A percentile compares a stretch with the other conserved stretches of the same genome.
Conservation (phyloP, 2,113 vertebrate species). For the Muntiacus muntjak region DNA sequence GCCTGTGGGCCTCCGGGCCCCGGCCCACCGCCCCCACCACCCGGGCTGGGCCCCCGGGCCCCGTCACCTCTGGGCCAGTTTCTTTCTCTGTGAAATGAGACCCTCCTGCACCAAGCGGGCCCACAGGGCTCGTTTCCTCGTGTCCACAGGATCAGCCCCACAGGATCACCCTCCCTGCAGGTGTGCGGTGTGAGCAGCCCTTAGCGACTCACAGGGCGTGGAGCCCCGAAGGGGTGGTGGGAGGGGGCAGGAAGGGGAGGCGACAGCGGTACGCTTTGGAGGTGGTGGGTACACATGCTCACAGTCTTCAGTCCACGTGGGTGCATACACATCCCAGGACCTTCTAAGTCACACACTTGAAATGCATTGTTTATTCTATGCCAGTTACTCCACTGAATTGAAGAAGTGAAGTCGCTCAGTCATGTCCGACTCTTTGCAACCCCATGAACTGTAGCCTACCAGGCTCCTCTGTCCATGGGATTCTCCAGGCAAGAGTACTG, state of each 20-base stretch:
- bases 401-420: background rate
- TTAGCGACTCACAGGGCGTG: background rate
- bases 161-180: background rate
- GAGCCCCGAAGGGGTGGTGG: background rate
- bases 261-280: too few relatives aligned
- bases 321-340: background rate
- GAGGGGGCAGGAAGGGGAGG: background rate
- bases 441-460: background rate
- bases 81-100: background rate
- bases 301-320: background rate
- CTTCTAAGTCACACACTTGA: fast-evolving
- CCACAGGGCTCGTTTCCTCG: background rate
- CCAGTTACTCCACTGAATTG: background rate
- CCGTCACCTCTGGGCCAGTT: background rate
- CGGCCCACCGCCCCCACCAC: background rate
- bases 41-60: background rate
- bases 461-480: background rate
- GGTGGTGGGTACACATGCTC: fast-evolving
- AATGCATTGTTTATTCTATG: fast-evolving
- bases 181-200: background rate
- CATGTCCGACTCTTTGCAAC: background rate
- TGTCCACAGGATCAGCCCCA: fast-evolving
- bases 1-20: background rate
- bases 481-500: background rate
- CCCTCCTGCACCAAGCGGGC: background rate